Evolutionary conservation across 1,140 invertebrate genomes (phyloP), one percentile per base, ranked within the genome.

Genomic region (Holotrichia oblita): DNA sequence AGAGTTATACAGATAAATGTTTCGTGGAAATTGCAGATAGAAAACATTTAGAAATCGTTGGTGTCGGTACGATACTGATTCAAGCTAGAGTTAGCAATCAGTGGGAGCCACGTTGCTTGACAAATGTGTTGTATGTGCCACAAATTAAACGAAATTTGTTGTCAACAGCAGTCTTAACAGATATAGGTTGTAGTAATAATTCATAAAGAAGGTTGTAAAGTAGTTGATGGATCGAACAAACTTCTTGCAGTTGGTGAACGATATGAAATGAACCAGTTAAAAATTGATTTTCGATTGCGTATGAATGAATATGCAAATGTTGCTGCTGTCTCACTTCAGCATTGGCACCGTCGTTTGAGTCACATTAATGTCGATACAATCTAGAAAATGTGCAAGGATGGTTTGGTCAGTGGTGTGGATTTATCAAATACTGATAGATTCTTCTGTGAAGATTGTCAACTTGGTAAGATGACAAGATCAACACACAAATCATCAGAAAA

Each of bases 281-380:
- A 77, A 24, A 75, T 82, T 76, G 34, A 83, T 2, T 80, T 85
- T 42, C 72, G 59, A 44, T 76, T 79, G 14, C 61, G 14, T 20
- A 17, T 61, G 7, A 74, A 83, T 76, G 78, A 72, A 27, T 80
- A 82, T 40, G 78, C 81, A 48, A 61, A 72, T 2, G 79, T 17
- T 12, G 76, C 77, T n/a, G 61, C 77, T 2, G 34, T 40, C 12
- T 72, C 64, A 72, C 69, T 82, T 72, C 81, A 83, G 76, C 22
- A 83, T 22, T 84, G 82, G 82, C 82, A 84, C 73, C 79, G 82
- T 27, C 77, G 83, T 48, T 41, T 84, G 6, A 83, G 80, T 3
- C 83, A 83, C 77, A 79, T 82, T 9, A 83, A 82, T 40, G 77
- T 77, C 22, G 76, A 76, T 40, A 78, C 81, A 22, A 80, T 84